phyloP scores from a whole-genome alignment of 2,113 vertebrate genomes.

The Chloebia gouldiae region DNA sequence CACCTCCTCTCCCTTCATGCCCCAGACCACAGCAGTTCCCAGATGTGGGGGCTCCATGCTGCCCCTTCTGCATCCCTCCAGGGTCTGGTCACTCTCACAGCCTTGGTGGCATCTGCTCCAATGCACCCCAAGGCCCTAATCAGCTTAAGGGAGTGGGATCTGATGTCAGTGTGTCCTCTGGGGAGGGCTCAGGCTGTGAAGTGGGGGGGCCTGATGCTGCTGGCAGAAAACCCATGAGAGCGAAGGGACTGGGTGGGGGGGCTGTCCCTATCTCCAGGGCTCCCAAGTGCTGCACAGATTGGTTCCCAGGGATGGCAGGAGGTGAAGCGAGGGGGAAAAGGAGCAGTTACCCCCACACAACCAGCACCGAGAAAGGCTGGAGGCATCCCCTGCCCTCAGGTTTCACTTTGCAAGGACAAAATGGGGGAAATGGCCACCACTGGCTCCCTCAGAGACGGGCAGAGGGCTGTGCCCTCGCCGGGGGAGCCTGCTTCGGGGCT shows the following conservation, averaged over 20 bases:
- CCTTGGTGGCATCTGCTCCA: neutral
- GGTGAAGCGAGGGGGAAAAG: neutral
- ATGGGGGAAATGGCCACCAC: neutral
- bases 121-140: neutral
- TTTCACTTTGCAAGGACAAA: neutral
- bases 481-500: neutral
- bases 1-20: neutral
- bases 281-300: neutral
- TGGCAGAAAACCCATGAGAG: neutral
- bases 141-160: conserved; percentile 23
- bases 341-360: accelerated
- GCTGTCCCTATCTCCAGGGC: no score
- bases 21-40: neutral
- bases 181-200: neutral
- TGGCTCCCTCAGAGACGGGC: neutral
- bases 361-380: neutral
- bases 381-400: accelerated
- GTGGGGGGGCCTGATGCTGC: neutral
- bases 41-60: neutral
- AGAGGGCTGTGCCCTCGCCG: neutral
- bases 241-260: accelerated
- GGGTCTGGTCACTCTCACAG: neutral
- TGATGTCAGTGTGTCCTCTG: neutral
- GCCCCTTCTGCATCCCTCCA: neutral
- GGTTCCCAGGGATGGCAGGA: neutral